Conservation (phyloP, 2,113 vertebrate genomes). For the Asarcornis scutulata region DNA sequence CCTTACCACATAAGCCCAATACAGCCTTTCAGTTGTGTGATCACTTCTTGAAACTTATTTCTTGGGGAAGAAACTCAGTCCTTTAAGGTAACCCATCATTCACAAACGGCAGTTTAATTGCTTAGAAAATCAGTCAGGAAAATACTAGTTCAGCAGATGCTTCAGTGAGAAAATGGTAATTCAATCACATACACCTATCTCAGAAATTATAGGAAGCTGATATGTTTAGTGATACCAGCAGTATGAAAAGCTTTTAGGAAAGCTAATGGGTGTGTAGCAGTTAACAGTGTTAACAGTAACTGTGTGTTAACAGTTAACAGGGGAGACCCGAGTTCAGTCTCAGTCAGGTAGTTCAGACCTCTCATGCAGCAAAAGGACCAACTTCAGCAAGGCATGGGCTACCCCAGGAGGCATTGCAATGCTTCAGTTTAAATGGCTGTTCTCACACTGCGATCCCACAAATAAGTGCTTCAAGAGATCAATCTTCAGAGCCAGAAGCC, state of each 20-base stretch:
- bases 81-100: neutral
- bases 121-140: neutral
- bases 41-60: neutral
- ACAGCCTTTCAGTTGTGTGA: neutral
- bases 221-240: neutral
- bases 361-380: rapidly evolving
- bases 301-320: too few species aligned
- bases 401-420: neutral
- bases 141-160: neutral
- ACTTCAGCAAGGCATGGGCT: neutral
- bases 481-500: neutral
- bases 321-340: neutral
- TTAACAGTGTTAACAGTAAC: rapidly evolving
- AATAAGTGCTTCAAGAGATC: neutral
- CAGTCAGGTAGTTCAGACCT: neutral
- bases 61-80: neutral
- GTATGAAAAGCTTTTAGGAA: neutral
- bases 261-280: neutral
- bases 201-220: neutral
- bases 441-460: neutral
- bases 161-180: neutral
- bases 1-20: too few species aligned
- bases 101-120: neutral
- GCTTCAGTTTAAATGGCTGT: neutral
- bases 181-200: neutral